A percentile compares a stretch with the other conserved stretches of the same genome.
Evolutionary conservation across 2,888 invertebrate genomes (phyloP).

Genomic region (Himalopsyche anomala): DNA sequence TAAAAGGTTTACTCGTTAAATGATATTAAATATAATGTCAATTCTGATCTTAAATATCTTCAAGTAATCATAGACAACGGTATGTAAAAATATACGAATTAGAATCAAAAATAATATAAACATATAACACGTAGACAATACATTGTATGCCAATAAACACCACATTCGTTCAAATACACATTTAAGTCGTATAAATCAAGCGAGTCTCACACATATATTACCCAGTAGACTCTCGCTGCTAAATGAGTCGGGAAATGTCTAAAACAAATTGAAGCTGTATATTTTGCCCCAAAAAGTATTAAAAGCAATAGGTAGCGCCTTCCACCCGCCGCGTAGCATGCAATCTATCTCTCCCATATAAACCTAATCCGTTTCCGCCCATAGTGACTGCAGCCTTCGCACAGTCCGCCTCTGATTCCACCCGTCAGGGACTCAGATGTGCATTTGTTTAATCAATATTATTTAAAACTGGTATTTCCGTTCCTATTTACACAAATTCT

Average conservation of each 20-base stretch:
- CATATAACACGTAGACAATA: no score
- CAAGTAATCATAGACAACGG: no score
- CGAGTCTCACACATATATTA: constrained; percentile 19
- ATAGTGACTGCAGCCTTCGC: constrained; percentile 42
- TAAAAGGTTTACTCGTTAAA: no score
- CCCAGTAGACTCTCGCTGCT: background rate
- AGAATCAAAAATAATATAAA: no score
- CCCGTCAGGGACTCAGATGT: background rate
- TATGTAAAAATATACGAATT: no score
- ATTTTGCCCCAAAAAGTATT: constrained; percentile 54
- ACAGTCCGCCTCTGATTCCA: constrained; percentile 52
- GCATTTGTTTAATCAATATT: background rate
- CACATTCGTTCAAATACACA: background rate
- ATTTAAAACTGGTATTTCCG: no score
- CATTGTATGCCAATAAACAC: background rate
- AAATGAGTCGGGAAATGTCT: constrained; percentile 38
- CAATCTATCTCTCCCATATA: constrained; percentile 57
- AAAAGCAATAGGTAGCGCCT: constrained; percentile 48
- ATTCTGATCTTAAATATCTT: no score
- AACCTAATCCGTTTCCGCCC: constrained; percentile 56
- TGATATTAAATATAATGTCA: no score
- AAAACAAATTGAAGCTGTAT: constrained; percentile 46
- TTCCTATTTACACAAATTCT: no score
- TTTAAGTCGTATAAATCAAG: constrained; percentile 4
- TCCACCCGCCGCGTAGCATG: constrained; percentile 48